Conservation (phyloP, 1,140 invertebrate species). For the Sinonovacula constricta region DNA sequence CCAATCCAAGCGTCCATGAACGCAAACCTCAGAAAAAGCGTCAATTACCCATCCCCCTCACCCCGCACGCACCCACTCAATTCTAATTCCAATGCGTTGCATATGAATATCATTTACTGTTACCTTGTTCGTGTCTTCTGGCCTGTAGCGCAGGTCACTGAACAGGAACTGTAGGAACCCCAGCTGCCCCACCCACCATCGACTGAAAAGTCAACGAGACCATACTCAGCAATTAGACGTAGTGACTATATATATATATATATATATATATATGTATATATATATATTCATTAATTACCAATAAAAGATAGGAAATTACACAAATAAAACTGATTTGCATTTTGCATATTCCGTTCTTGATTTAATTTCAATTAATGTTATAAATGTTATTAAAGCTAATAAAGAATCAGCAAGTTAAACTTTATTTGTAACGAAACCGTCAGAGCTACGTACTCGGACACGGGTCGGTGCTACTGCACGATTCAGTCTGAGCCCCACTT, state of each 20-base stretch:
- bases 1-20: too few relatives aligned
- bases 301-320: background rate
- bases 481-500: constrained; percentile 16
- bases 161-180: constrained; percentile 61
- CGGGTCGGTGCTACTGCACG: constrained; percentile 39
- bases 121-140: constrained; percentile 46
- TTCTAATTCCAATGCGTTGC: background rate
- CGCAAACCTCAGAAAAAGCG: too few relatives aligned
- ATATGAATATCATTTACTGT: background rate
- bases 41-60: too few relatives aligned
- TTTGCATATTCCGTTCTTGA: too few relatives aligned
- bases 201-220: constrained; percentile 52
- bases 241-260: background rate
- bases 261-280: background rate
- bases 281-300: background rate
- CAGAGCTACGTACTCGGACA: constrained; percentile 47
- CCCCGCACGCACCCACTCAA: background rate
- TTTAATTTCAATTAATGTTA: too few relatives aligned
- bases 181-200: constrained; percentile 69
- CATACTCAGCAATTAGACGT: background rate
- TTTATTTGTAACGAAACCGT: too few relatives aligned
- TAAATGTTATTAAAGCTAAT: background rate
- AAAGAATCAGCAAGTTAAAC: background rate
- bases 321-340: too few relatives aligned
- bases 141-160: constrained; percentile 65